These are phyloP conservation scores for Percopsis transmontana DNA, from an alignment of 2,113 vertebrate species.

Conservation along the genomic window DNA sequence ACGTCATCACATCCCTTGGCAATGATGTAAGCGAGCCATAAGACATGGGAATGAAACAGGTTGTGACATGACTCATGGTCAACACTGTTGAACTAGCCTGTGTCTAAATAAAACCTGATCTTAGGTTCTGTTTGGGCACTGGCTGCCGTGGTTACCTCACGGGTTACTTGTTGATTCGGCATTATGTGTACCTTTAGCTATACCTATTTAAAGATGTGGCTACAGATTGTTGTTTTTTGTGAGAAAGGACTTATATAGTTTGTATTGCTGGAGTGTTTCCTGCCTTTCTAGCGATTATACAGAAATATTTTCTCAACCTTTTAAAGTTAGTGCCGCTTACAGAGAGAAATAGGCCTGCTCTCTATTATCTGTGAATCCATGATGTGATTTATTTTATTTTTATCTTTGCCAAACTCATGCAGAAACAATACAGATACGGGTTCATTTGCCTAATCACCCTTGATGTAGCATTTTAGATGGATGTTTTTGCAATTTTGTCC, in stretches of 20 bases:
- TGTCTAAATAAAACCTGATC: neutral
- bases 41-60: neutral
- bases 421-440: too few relatives aligned
- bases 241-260: neutral
- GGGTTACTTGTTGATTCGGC: neutral
- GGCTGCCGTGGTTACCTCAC: too few relatives aligned
- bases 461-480: neutral
- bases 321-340: too few relatives aligned
- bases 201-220: too few relatives aligned
- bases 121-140: neutral
- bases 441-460: neutral
- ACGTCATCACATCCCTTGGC: neutral
- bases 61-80: conserved; percentile 3
- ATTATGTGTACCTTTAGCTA: neutral
- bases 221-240: too few relatives aligned
- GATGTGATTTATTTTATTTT: neutral
- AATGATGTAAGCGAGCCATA: neutral
- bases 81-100: neutral
- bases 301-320: too few relatives aligned
- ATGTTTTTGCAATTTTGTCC: neutral
- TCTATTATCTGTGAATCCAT: too few relatives aligned
- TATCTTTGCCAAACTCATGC: conserved; percentile 13
- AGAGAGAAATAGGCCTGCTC: too few relatives aligned
- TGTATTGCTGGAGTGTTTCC: neutral
- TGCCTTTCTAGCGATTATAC: too few relatives aligned